phyloP scores from a whole-genome alignment of 2,113 vertebrate genomes.

The Dryoscopus gambensis region DNA sequence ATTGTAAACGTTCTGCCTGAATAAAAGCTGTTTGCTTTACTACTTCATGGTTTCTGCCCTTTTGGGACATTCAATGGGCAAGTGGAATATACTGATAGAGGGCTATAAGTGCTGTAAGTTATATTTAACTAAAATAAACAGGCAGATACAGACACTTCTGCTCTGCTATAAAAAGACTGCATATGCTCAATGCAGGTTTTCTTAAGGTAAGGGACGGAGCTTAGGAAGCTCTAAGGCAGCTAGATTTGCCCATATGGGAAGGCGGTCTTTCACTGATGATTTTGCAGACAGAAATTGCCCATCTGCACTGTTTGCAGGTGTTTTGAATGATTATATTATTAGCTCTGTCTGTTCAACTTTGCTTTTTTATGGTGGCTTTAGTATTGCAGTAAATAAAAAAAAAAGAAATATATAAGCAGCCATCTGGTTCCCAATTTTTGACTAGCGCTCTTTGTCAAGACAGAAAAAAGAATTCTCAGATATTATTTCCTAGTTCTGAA shows the following conservation, averaged over 20 bases:
- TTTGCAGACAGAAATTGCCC: slow-evolving; percentile 91
- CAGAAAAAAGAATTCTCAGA: slow-evolving; percentile 57
- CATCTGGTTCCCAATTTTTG: slow-evolving; percentile 86
- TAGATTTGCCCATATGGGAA: slow-evolving; percentile 91
- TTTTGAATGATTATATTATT: slow-evolving; percentile 99
- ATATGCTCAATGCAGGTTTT: slow-evolving; percentile 84
- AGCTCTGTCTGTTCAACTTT: slow-evolving; percentile 96
- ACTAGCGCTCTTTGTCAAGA: slow-evolving; percentile 71
- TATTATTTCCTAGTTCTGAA: slow-evolving; percentile 56
- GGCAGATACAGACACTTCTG: slow-evolving; percentile 70
- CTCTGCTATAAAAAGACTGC: slow-evolving; percentile 79
- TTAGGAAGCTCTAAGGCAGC: slow-evolving; percentile 76
- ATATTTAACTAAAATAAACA: slow-evolving; percentile 81
- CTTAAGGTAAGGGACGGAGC: slow-evolving; percentile 83
- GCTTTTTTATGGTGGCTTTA: slow-evolving; percentile 93
- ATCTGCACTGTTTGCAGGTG: slow-evolving; percentile 98
- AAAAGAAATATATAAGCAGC: slow-evolving; percentile 86
- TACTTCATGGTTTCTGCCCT: not conserved
- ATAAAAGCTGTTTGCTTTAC: slow-evolving; percentile 47
- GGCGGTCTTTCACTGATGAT: slow-evolving; percentile 86
- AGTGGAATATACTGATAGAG: slow-evolving; percentile 45
- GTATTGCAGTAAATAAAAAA: slow-evolving; percentile 81
- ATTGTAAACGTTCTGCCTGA: slow-evolving; percentile 12
- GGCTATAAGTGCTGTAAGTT: slow-evolving; percentile 56
- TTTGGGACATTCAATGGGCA: slow-evolving; percentile 27